Base-by-base conservation (phyloP, 2,113 vertebrate genomes). In the Ibidorhyncha struthersii region DNA sequence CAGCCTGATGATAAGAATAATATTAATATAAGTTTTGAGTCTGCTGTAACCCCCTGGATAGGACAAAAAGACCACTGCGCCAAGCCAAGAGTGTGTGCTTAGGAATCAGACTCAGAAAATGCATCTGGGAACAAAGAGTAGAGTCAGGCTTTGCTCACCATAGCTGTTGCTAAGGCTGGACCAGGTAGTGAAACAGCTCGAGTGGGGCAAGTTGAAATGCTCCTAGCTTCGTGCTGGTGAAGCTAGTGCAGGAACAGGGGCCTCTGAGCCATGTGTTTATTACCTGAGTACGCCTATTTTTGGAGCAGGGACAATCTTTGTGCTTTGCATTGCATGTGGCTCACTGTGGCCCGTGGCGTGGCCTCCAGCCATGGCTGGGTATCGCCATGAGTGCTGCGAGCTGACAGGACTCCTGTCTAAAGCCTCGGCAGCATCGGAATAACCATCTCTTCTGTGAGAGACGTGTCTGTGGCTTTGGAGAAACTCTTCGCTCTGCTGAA, bases 391-490 rank as follows among this genome's bases (percentile, higher is more conserved):
- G 76, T 3, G 8, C 56, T 11, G 4, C 3, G 3, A 58, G 81
- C 52, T 58, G 34, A 32, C 0, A 5, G 43, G n/a, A 72, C 27
- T 89, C 25, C 26, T 62, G 69, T 59, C 91, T 69, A 53, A 40
- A 92, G 63, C 77, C 93, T 92, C 7, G 9, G 85, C 86, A 59
- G 63, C 67, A n/a, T 55, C 71, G 6, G 65, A 36, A 69, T 77
- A 56, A 47, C 84, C 32, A 43, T 90, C 55, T 87, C 73, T 25
- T 69, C 63, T 90, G 66, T 65, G 82, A 83, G 86, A 67, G 90
- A 86, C 50, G 50, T 52, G 76, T 77, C 82, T 94, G 89, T 78
- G 91, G 94, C 77, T 93, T 84, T 87, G 94, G 61, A 84, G 86
- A 40, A 94, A 58, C 69, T 53, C 83, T 38, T 30, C 0, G 13